A percentile compares a stretch with the other conserved stretches of the same genome.
These are phyloP conservation scores for Epizoanthus fatuus DNA, from an alignment of 92 coral and sea anemone genomes.

Conservation along the genomic window DNA sequence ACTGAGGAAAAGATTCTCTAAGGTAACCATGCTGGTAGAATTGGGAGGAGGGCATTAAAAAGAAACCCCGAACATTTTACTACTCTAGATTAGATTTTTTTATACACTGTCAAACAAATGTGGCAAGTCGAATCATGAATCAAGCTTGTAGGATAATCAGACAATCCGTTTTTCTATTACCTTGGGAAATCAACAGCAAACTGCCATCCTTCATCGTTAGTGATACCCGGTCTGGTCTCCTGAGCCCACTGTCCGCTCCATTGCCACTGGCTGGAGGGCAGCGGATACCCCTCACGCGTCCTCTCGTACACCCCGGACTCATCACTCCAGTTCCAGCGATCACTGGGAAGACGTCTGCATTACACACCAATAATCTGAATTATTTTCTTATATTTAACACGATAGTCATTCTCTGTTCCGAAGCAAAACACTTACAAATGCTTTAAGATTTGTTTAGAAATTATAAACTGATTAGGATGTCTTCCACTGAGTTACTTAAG, in stretches of 20 bases:
- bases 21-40: constrained; percentile 46
- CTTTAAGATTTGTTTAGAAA: too few species aligned
- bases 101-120: not conserved
- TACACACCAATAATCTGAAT: not conserved
- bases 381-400: not conserved
- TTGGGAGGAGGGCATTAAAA: too few species aligned
- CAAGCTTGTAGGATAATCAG: not conserved
- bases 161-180: constrained; percentile 40
- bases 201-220: constrained; percentile 97
- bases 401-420: too few species aligned
- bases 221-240: constrained; percentile 86
- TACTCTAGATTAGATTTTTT: too few species aligned
- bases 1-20: constrained; percentile 80
- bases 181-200: constrained; percentile 98
- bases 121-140: not conserved
- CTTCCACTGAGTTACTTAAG: too few species aligned
- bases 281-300: constrained; percentile 82
- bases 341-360: constrained; percentile 93
- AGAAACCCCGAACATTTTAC: too few species aligned
- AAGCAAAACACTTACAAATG: too few species aligned
- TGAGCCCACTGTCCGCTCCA: constrained; percentile 96
- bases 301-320: constrained; percentile 96
- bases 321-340: constrained; percentile 96
- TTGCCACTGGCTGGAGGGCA: constrained; percentile 97
- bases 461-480: too few species aligned